Evolutionary conservation across 2,113 vertebrate species (phyloP), one percentile per base, ranked within the genome.

Genomic region (Chinchilla lanigera): DNA sequence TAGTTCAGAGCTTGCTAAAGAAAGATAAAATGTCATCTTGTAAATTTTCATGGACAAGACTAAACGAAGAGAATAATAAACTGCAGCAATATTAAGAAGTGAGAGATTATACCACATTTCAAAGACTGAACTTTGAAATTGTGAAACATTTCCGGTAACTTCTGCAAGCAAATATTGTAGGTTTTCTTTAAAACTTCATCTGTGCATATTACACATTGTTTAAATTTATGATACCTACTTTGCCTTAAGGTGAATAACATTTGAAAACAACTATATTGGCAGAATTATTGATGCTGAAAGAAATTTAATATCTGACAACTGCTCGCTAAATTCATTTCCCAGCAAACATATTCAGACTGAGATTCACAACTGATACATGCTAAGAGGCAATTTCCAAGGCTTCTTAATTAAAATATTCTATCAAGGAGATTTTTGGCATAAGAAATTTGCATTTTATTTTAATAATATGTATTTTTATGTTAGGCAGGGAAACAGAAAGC

Each of bases 321-420:
- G 33, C 8, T 96, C 33, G 77, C 35, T 22, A 71, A 90, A 80
- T 35, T 75, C 54, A 54, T 92, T 95, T 89, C 54, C 56, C 67
- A 86, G 94, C 12, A 83, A 96, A 93, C 56, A 83, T 60, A 95
- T 88, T 94, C 67, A 73, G 35, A 61, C 28, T 75, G 41, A 93
- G 82, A 95, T 94, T 82, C 89, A 83, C 63, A n/a, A 61, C 50
- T 67, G 86, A 93, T 83, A 82, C 38, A 77, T 38, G 47, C 52
- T 86, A 94, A 89, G 58, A 93, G 26, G 50, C 73, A 78, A 96
- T 93, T 86, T 91, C 67, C 60, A 65, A 84, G 30, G 7, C 47
- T 86, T 24, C 73, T 84, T 95, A 97, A 87, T 87, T 97, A 97
- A 98, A 96, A 96, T 83, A 94, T 60, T 93, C 73, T 65, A 97